Conservation (phyloP, 2,113 vertebrate species). For the Ptychochromis oligacanthus region DNA sequence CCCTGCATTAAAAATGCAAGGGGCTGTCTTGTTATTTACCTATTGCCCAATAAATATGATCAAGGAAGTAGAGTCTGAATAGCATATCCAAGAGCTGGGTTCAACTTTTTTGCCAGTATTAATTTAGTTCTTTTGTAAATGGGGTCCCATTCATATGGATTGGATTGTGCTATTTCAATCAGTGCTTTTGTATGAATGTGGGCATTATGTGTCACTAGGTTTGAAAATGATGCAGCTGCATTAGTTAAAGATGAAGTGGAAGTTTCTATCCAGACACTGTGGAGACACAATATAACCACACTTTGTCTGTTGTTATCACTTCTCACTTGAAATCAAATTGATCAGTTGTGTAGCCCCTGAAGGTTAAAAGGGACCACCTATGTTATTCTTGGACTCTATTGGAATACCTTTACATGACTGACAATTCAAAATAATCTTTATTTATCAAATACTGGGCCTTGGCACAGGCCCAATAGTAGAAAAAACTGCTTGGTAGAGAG, state of each 20-base stretch:
- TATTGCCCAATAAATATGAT: neutral
- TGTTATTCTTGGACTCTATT: neutral
- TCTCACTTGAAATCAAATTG: neutral
- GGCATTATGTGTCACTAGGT: neutral
- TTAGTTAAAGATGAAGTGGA: neutral
- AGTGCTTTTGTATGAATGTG: neutral
- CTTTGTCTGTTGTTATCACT: neutral
- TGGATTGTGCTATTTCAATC: neutral
- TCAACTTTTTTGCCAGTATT: neutral
- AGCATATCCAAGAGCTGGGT: neutral
- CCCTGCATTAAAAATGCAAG: neutral
- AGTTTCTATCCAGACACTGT: neutral
- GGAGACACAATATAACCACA: neutral
- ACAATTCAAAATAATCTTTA: no score
- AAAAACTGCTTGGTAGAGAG: no score
- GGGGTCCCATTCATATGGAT: neutral
- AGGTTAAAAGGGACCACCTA: neutral
- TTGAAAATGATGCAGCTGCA: neutral
- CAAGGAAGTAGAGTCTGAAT: neutral
- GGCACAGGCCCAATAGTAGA: no score
- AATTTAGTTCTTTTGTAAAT: neutral
- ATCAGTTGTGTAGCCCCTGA: neutral
- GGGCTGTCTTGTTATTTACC: neutral
- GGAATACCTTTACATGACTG: neutral
- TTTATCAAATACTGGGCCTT: no score